Conservation (phyloP, 2,797 vertebrate species). For the Rallus crepitans region DNA sequence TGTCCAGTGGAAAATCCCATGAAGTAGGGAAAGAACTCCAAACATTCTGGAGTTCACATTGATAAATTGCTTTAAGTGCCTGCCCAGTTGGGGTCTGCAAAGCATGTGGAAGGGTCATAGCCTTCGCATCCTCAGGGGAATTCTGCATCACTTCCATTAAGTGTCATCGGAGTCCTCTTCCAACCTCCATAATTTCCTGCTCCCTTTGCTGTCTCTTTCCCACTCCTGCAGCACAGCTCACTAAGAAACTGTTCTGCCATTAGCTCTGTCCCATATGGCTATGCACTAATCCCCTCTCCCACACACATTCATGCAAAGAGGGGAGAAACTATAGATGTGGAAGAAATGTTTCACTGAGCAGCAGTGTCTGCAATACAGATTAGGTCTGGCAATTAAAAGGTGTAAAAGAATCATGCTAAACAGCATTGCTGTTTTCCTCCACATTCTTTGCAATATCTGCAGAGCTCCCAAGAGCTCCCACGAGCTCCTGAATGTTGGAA, state of each 20-base stretch:
- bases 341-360: neutral
- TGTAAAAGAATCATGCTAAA: neutral
- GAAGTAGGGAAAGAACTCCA: neutral
- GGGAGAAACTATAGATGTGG: neutral
- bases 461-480: neutral
- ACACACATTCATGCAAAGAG: neutral
- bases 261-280: conserved; percentile 38
- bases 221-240: neutral
- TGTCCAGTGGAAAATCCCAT: conserved; percentile 4
- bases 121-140: neutral
- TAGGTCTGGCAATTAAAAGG: neutral
- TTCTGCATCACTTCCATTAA: conserved; percentile 11
- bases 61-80: neutral
- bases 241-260: neutral
- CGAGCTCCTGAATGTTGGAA: neutral
- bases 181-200: conserved; percentile 38
- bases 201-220: neutral
- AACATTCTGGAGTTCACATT: neutral
- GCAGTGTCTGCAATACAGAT: neutral
- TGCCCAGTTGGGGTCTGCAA: neutral
- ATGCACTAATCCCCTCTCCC: neutral
- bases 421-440: neutral
- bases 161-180: neutral
- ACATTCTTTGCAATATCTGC: neutral
- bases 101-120: neutral